A percentile compares a stretch with the other conserved stretches of the same genome.
Evolutionary conservation across 2,888 invertebrate genomes (phyloP).

Genomic region (Drosophila cognata): DNA sequence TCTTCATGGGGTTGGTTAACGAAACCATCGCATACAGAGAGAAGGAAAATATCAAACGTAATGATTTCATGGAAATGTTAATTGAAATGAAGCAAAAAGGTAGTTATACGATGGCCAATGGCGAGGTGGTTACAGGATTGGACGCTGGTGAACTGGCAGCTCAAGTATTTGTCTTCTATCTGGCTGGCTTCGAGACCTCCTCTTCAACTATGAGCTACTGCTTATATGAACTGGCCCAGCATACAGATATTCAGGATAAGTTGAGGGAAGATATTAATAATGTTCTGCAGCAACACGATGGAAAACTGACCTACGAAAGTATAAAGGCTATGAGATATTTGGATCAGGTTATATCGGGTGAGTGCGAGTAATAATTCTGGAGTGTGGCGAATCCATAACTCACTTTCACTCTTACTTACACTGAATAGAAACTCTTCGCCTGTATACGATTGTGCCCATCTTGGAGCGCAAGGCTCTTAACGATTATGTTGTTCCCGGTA

Average conservation of each 20-base stretch:
- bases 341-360: constrained; percentile 85
- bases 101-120: constrained; percentile 65
- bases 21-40: constrained; percentile 84
- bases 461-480: constrained; percentile 86
- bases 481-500: constrained; percentile 86
- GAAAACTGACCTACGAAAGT: constrained; percentile 83
- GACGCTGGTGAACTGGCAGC: constrained; percentile 85
- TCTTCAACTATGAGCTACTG: constrained; percentile 85
- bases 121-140: constrained; percentile 63
- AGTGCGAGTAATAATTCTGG: not conserved
- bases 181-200: constrained; percentile 87
- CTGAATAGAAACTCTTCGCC: constrained; percentile 86
- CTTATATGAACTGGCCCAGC: constrained; percentile 85
- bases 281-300: constrained; percentile 81
- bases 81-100: constrained; percentile 83
- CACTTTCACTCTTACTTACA: no score
- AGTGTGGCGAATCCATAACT: not conserved
- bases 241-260: constrained; percentile 85
- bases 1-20: constrained; percentile 81
- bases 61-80: constrained; percentile 86
- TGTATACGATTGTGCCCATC: constrained; percentile 86
- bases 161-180: constrained; percentile 86
- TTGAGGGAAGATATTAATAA: constrained; percentile 84
- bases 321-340: constrained; percentile 85
- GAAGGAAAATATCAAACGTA: constrained; percentile 80